Base-by-base conservation (phyloP, 2,888 invertebrate genomes). In the Acrocera orbiculus region DNA sequence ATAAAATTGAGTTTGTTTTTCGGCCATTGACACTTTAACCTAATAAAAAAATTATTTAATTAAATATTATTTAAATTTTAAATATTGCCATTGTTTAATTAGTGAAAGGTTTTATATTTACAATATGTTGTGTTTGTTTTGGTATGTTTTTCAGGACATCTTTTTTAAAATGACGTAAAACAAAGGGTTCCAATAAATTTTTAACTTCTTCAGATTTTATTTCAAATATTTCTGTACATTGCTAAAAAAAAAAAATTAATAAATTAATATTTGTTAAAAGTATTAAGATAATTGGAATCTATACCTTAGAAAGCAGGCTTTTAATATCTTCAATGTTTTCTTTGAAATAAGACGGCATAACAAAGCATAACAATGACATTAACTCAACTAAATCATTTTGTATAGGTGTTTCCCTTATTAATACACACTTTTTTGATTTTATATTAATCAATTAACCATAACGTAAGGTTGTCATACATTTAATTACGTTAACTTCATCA, bases 401-500 rank as follows among this genome's bases (percentile, higher is more conserved):
- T 4, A 96, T 64, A 0, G 95, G 95, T 0, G 95, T 96, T 4
- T 95, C 96, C 0, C 95, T 96, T 15, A 96, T 61, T 9, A 96
- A 64, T 22, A 95, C 72, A 20, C 93, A 71, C 55, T 81, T 76
- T 47, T 77, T 72, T 0, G 90, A 85, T 77, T 76, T 83, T 34
- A 93, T 83, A 48, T 78, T 75, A 49, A 89, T 78, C 34, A 95
- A 65, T 55, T 85, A 80, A 47, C 85, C 77, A 51, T 87, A 95
- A 46, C 95, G 67, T 48, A 79, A 76, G 1, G 93, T 89, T 34
- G 81, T 74, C 90, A 95, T 95, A 53, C 95, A 96, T 58, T 96
- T 96, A 22, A 96, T 64, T 90, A 95, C 92, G 54, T 96, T 95
- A 2, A 92, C 93, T 53, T 96, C 96, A 56, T 96, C 96, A 53